Evolutionary conservation across 2,113 vertebrate genomes (phyloP), one percentile per base, ranked within the genome.

Genomic region (Embiotoca jacksoni): DNA sequence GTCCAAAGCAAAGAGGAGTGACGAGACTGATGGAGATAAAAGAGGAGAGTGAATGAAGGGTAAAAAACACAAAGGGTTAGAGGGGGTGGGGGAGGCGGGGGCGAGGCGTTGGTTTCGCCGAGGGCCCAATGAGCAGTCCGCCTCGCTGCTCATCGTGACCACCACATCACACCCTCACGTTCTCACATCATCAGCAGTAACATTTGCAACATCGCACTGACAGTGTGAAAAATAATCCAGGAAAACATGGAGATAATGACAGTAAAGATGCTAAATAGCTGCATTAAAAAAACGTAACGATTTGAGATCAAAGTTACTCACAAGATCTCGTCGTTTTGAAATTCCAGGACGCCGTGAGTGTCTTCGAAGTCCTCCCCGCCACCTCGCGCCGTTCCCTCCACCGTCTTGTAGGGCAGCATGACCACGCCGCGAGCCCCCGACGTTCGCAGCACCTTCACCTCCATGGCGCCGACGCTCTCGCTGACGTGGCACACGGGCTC

Each of bases 271-370:
- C 23, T 23, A 23, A 23, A 23, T 23, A 23, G 23, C 23, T 23
- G 23, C 23, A 23, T 23, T 23, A 23, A 23, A 23, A 23, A 23
- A 23, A 23, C 23, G 23, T 23, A 23, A 23, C 23, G 23, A 23
- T 23, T 23, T 23, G 23, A 23, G 49, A 55, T 36, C 15, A 49
- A 36, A 41, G n/a, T 59, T 68, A 99, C 98, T 99, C 96, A 99
- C 98, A 99, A 96, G 91, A 99, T 99, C 89, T 99, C 98, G 6
- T 99, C 98, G 0, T 99, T 99, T 94, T 99, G 97, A 94, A 99
- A 99, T 82, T 99, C 97, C 56, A 99, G 94, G 83, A 98, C 88
- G 57, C 98, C 98, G 0, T 97, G 97, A 7, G 88, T 93, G 87
- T 99, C 98, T 88, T 99, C 98, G 1, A 99, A 99, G 92, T 99